Percentiles rank a stretch among this genome's conserved stretches.
Evolutionary conservation across 2,797 vertebrate genomes (phyloP).

Genomic region (Xiphophorus birchmanni): DNA sequence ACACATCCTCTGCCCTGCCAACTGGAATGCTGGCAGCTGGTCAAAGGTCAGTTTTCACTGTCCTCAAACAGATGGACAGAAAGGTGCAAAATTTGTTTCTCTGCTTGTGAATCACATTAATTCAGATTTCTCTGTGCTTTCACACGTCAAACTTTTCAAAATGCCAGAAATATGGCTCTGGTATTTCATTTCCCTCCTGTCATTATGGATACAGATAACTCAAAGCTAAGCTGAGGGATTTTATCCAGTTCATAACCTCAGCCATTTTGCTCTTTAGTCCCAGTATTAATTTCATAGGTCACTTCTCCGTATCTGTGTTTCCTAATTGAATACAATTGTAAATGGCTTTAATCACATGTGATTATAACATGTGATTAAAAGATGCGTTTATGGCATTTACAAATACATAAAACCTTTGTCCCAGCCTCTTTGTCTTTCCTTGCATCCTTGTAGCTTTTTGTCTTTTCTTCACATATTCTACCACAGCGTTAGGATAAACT

Average conservation of each 20-base stretch:
- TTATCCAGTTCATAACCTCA: too few relatives aligned
- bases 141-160: not conserved
- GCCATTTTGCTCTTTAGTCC: not conserved
- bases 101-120: not conserved
- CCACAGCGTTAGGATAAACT: not conserved
- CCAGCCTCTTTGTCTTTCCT: not conserved
- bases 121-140: not conserved
- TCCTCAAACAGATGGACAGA: constrained; percentile 3
- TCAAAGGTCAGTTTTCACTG: constrained; percentile 83
- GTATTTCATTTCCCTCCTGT: not conserved
- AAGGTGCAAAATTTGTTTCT: not conserved
- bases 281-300: not conserved
- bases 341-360: not conserved
- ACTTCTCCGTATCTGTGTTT: not conserved
- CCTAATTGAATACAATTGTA: not conserved
- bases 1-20: constrained; percentile 84
- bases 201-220: not conserved
- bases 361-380: not conserved
- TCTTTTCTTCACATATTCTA: not conserved
- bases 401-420: not conserved
- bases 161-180: not conserved
- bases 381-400: not conserved
- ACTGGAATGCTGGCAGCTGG: constrained; percentile 89
- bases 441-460: too few relatives aligned
- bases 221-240: not conserved